These are phyloP conservation scores for Brienomyrus brachyistius DNA, from an alignment of 2,113 vertebrate species.

Conservation along the genomic window DNA sequence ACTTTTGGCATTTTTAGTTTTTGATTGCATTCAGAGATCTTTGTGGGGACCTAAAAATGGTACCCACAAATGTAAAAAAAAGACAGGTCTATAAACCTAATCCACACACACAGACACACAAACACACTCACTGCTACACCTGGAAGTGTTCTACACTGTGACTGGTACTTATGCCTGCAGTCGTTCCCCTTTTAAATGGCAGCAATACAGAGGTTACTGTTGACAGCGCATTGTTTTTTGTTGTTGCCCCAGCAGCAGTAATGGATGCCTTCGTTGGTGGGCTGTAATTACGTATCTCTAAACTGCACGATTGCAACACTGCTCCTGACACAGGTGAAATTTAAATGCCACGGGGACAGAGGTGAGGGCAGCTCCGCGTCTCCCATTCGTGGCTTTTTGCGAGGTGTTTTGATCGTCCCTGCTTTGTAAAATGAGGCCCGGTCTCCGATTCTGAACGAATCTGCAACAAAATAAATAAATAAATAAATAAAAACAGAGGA, in stretches of 20 bases:
- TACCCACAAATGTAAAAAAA: too few relatives aligned
- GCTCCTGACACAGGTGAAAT: not conserved
- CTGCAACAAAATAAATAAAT: not conserved
- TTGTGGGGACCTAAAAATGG: too few relatives aligned
- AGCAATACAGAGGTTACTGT: not conserved
- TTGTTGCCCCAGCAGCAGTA: not conserved
- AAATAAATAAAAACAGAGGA: not conserved
- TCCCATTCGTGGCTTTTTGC: not conserved
- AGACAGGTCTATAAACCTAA: not conserved
- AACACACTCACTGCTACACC: not conserved
- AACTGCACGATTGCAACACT: not conserved
- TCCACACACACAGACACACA: not conserved
- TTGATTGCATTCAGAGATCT: too few relatives aligned
- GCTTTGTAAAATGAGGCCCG: not conserved
- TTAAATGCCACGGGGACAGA: not conserved
- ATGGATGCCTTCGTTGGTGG: conserved; percentile 8
- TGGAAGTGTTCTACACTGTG: not conserved
- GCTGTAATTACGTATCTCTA: conserved; percentile 17
- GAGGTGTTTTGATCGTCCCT: not conserved
- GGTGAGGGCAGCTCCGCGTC: not conserved
- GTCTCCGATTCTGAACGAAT: not conserved
- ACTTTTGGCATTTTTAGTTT: too few relatives aligned
- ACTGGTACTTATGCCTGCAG: not conserved
- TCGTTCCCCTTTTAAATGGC: not conserved
- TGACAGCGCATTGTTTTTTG: not conserved